Evolutionary conservation across 1,140 invertebrate genomes (phyloP), one percentile per base, ranked within the genome.

Genomic region (Glomeris maerens): DNA sequence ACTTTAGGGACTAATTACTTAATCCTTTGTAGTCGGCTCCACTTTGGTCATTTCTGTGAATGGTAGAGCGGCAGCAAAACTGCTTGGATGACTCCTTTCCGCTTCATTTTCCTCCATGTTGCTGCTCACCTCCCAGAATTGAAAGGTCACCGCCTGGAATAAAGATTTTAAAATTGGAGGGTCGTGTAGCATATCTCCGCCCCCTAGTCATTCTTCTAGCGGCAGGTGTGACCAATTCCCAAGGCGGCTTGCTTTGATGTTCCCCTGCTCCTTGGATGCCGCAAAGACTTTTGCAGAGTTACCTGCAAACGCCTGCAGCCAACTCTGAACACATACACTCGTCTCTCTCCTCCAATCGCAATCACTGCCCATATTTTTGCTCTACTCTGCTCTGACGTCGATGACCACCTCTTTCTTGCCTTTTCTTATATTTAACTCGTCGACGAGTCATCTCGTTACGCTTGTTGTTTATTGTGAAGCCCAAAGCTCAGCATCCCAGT

Each of bases 181-280:
- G 40, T 42, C 4, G 40, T 21, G 40, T 42, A 42, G 40, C 40
- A 21, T 17, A 17, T 42, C 40, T 42, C 40, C 40, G 40, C 40
- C 40, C 20, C 5, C 40, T 25, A 17, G 40, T 42, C 40, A 21
- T 17, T 42, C 25, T 42, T 25, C 20, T 25, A 25, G 17, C 40
- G 25, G 17, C 40, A 42, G 40, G 40, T 42, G 40, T 42, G 40
- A 42, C 40, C 40, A 42, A 42, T 42, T 42, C 25, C 20, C 40
- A 10, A 42, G 40, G 40, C 40, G 40, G 40, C 40, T 21, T 42
- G 17, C 40, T 17, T 42, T 42, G 4, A 5, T 7, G 4, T 42
- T 42, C 5, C 4, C 40, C 25, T 42, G 4, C 31, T 36, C 17
- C 10, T 36, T 36, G 31, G 31, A 17, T 10, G 31, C 17, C 17